phyloP scores from a whole-genome alignment of 1,140 invertebrate species.

The Ooceraea biroi region DNA sequence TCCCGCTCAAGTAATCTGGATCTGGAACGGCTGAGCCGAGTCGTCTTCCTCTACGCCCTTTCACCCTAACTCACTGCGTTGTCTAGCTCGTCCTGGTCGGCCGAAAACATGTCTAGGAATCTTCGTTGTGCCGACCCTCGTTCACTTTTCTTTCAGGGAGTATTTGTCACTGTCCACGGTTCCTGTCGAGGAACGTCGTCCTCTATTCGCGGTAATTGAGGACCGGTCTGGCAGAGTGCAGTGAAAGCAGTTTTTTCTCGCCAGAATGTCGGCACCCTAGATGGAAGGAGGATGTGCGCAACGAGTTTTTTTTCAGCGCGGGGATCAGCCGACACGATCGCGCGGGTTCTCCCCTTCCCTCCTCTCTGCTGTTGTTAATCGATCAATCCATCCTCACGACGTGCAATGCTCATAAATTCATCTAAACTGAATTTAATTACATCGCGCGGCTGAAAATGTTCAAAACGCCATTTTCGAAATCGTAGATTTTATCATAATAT shows the following conservation, averaged over 20 bases:
- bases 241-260: conserved; percentile 27
- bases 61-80: background rate
- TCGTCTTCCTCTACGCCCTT: background rate
- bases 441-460: background rate
- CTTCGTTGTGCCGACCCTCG: background rate
- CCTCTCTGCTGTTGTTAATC: background rate
- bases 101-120: conserved; percentile 6
- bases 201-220: conserved; percentile 17
- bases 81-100: background rate
- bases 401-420: background rate
- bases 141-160: conserved; percentile 11
- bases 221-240: background rate
- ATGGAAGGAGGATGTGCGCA: background rate
- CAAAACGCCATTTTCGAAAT: background rate
- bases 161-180: conserved; percentile 11
- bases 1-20: conserved; percentile 24
- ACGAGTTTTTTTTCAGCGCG: background rate
- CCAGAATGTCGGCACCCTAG: background rate
- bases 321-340: background rate
- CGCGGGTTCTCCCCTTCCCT: no score
- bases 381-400: background rate
- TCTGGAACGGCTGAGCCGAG: background rate
- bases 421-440: conserved; percentile 10
- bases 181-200: background rate
- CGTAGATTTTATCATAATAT: no score